Evolutionary conservation across 2,113 vertebrate genomes (phyloP).

Genomic region (Menidia beryllina): DNA sequence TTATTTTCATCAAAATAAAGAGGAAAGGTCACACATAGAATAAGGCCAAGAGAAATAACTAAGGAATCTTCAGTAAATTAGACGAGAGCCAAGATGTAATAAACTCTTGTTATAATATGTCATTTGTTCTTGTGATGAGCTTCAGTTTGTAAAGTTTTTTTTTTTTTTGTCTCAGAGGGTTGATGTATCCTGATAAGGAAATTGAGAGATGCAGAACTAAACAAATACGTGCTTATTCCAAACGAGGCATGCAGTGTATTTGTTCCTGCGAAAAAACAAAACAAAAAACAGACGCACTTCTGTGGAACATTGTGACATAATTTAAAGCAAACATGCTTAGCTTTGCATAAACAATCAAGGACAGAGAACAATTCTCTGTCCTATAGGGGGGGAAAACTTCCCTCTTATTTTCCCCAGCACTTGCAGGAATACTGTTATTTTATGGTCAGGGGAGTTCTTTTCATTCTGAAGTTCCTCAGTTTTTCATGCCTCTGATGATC

Average conservation of each 20-base stretch:
- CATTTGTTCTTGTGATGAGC: constrained; percentile 37
- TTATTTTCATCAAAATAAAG: constrained; percentile 18
- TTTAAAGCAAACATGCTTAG: constrained; percentile 76
- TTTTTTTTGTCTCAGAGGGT: constrained; percentile 12
- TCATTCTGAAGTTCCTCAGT: constrained; percentile 56
- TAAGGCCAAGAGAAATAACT: constrained; percentile 11
- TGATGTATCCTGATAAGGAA: constrained; percentile 47
- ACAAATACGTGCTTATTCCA: constrained; percentile 62
- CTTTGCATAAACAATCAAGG: constrained; percentile 72
- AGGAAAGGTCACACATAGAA: constrained; percentile 9
- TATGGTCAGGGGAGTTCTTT: constrained; percentile 63
- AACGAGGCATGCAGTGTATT: constrained; percentile 64
- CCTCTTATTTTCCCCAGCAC: constrained; percentile 67
- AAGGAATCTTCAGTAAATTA: constrained; percentile 5
- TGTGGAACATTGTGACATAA: constrained; percentile 70
- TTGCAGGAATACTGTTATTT: constrained; percentile 69
- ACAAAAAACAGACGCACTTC: constrained; percentile 49
- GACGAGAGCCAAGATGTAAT: constrained; percentile 34
- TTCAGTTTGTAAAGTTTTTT: constrained; percentile 32
- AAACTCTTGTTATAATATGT: constrained; percentile 6
- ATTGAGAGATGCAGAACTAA: constrained; percentile 55
- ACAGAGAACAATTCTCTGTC: constrained; percentile 70
- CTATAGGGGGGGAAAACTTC: constrained; percentile 66
- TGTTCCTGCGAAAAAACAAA: constrained; percentile 65
- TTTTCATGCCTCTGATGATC: constrained; percentile 65